These are phyloP conservation scores for Ophion ellenae DNA, from an alignment of 2,888 invertebrate species.

Conservation along the genomic window DNA sequence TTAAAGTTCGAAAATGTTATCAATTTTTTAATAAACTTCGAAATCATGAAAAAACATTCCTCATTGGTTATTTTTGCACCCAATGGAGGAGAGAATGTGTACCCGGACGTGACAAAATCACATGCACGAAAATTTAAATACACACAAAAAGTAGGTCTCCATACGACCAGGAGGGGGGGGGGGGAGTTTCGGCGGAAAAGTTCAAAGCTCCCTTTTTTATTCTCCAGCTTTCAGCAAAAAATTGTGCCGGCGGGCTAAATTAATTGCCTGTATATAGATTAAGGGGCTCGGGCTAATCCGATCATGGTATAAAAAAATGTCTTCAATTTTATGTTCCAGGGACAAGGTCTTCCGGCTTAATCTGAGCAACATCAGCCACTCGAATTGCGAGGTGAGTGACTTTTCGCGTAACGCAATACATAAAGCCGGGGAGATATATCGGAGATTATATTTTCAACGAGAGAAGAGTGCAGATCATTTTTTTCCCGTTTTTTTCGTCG, in stretches of 20 bases:
- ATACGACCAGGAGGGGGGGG: neutral
- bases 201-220: neutral
- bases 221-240: neutral
- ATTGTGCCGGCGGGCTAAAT: neutral
- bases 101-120: neutral
- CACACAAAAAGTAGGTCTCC: neutral
- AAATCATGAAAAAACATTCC: neutral
- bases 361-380: slow-evolving; percentile 93
- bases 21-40: neutral
- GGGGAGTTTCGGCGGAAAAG: neutral
- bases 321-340: slow-evolving; percentile 87
- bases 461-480: slow-evolving; percentile 17
- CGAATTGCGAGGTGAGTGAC: slow-evolving; percentile 91
- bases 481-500: slow-evolving; percentile 36
- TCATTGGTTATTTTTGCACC: no score
- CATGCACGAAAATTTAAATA: neutral
- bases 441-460: slow-evolving; percentile 54
- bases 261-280: neutral
- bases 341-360: slow-evolving; percentile 92
- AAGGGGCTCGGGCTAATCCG: slow-evolving; percentile 30
- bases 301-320: slow-evolving; percentile 46
- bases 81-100: no score
- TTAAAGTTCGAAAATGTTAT: no score
- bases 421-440: slow-evolving; percentile 51
- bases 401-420: slow-evolving; percentile 58